A percentile compares a stretch with the other conserved stretches of the same genome.
Conservation (phyloP, 2,888 invertebrate species). For the Leptinotarsa juncta region DNA sequence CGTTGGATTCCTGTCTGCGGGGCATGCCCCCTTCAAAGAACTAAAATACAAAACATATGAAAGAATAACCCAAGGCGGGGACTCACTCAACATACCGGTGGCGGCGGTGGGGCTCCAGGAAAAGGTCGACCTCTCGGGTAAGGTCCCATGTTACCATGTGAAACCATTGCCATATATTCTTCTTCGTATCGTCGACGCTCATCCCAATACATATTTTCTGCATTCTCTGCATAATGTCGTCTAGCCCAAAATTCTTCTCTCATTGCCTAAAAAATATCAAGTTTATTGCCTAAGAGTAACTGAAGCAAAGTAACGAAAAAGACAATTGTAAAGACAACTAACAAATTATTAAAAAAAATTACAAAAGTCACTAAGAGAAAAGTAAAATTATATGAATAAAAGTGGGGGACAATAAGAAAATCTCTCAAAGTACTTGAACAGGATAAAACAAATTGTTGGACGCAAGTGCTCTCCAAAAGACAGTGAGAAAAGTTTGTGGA, state of each 20-base stretch:
- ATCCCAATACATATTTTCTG: conserved; percentile 89
- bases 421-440: too few species aligned
- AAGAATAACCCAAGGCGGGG: conserved; percentile 50
- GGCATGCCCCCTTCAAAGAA: conserved; percentile 67
- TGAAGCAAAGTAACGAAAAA: too few species aligned
- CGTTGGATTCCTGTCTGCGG: conserved; percentile 90
- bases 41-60: conserved; percentile 62
- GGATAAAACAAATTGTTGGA: too few species aligned
- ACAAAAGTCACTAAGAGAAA: too few species aligned
- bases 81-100: conserved; percentile 54
- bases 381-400: too few species aligned
- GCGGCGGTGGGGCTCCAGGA: conserved; percentile 64
- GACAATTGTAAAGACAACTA: too few species aligned
- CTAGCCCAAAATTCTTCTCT: conserved; percentile 77
- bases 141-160: conserved; percentile 73
- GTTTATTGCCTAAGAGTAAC: too few species aligned
- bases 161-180: conserved; percentile 79
- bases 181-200: conserved; percentile 82
- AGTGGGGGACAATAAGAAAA: too few species aligned
- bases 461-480: too few species aligned
- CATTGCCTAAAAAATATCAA: conserved; percentile 65
- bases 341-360: too few species aligned
- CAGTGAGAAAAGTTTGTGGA: too few species aligned
- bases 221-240: conserved; percentile 76
- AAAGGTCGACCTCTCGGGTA: conserved; percentile 65